Evolutionary conservation across 92 coral and sea anemone species (phyloP).

Genomic region (Phenganax marumi): DNA sequence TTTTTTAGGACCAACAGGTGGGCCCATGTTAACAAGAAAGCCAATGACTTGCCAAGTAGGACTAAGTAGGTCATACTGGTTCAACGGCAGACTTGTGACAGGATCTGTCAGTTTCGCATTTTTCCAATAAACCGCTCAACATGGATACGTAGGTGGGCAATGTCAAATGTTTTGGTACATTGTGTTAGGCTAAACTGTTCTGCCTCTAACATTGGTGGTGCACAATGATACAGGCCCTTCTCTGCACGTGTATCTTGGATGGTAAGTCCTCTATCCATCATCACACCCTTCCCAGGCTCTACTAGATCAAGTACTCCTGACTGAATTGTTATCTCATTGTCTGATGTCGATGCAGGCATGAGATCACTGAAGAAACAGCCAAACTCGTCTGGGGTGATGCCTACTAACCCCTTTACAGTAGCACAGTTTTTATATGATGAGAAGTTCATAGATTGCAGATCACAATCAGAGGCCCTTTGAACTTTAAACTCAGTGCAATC

Average conservation of each 20-base stretch:
- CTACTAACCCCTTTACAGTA: slow-evolving; percentile 35
- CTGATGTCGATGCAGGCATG: slow-evolving; percentile 39
- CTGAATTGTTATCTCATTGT: slow-evolving; percentile 19
- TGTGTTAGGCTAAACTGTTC: slow-evolving; percentile 10
- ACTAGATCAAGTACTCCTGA: slow-evolving; percentile 5
- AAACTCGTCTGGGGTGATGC: slow-evolving; percentile 27
- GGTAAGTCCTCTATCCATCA: slow-evolving; percentile 28
- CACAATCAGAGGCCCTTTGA: slow-evolving; percentile 23
- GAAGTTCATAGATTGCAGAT: slow-evolving; percentile 41
- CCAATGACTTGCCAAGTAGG: slow-evolving; percentile 36
- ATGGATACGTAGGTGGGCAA: slow-evolving; percentile 27
- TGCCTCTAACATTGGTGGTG: slow-evolving; percentile 34
- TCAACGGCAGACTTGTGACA: slow-evolving; percentile 40
- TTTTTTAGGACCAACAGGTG: slow-evolving; percentile 9
- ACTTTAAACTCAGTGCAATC: slow-evolving; percentile 37
- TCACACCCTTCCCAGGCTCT: slow-evolving; percentile 26
- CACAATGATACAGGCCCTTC: slow-evolving; percentile 22
- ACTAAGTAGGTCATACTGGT: slow-evolving; percentile 30
- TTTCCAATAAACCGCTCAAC: slow-evolving; percentile 37
- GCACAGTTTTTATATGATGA: slow-evolving; percentile 36
- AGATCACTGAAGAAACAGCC: slow-evolving; percentile 34
- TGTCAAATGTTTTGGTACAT: slow-evolving; percentile 35
- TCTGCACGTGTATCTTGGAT: slow-evolving; percentile 24
- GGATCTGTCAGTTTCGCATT: slow-evolving; percentile 33
- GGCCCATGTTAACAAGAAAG: slow-evolving; percentile 21